phyloP scores from a whole-genome alignment of 2,797 vertebrate genomes.

The Onychomys arenicola region DNA sequence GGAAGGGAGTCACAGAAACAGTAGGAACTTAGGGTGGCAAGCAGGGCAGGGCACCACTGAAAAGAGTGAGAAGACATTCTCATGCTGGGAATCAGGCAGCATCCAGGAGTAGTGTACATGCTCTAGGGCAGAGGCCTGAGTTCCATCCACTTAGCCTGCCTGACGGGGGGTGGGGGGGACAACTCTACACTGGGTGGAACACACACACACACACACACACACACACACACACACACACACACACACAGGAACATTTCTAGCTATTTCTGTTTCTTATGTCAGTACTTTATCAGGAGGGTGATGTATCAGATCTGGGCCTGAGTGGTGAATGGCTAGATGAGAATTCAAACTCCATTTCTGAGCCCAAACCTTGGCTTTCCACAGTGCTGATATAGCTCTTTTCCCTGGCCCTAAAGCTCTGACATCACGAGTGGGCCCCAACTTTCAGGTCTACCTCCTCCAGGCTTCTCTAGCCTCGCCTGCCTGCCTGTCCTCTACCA shows the following conservation, averaged over 20 bases:
- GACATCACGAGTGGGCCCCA: background rate
- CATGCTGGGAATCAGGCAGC: background rate
- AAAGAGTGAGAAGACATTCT: background rate
- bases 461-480: background rate
- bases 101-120: background rate
- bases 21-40: background rate
- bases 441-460: background rate
- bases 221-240: too few species aligned
- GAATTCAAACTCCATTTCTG: background rate
- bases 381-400: background rate
- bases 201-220: background rate
- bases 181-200: background rate
- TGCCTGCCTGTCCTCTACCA: background rate
- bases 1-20: background rate
- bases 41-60: background rate
- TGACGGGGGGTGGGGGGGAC: background rate
- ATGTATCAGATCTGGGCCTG: accelerated
- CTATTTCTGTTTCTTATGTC: background rate
- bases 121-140: background rate
- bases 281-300: background rate
- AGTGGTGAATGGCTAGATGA: background rate
- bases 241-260: background rate
- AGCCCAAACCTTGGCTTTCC: background rate
- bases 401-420: background rate
- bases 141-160: background rate